Conservation (phyloP, 1,140 invertebrate species). For the Danaus melanippus region DNA sequence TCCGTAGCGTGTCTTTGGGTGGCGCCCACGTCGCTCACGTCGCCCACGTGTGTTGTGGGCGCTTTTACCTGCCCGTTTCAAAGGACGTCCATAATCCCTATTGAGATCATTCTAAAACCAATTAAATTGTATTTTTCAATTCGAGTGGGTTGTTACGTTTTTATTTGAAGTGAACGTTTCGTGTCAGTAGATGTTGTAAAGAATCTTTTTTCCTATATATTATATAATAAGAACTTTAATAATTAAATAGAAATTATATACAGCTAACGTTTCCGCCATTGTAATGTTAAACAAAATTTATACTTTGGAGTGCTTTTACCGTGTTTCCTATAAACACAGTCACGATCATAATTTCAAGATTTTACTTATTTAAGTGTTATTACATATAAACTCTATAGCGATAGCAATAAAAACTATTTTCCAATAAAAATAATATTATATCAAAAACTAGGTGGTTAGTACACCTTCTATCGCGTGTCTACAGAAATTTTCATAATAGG, state of each 20-base stretch:
- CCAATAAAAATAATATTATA: slow-evolving; percentile 1
- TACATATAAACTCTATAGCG: too few relatives aligned
- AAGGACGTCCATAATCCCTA: slow-evolving; percentile 13
- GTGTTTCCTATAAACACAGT: too few relatives aligned
- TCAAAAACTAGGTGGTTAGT: too few relatives aligned
- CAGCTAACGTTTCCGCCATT: too few relatives aligned
- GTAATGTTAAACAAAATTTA: too few relatives aligned
- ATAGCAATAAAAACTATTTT: slow-evolving; percentile 3
- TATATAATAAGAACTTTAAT: neutral
- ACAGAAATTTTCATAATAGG: slow-evolving; percentile 19
- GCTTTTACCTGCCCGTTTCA: slow-evolving; percentile 24
- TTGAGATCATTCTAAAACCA: slow-evolving; percentile 41
- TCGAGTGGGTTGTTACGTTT: slow-evolving; percentile 12
- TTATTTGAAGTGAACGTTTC: slow-evolving; percentile 4
- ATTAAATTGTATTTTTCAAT: slow-evolving; percentile 36
- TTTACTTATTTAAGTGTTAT: too few relatives aligned
- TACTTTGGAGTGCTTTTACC: too few relatives aligned
- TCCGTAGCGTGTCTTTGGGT: too few relatives aligned
- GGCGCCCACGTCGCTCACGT: too few relatives aligned
- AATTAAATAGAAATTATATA: too few relatives aligned
- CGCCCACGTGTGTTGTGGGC: too few relatives aligned
- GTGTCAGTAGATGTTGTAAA: slow-evolving; percentile 21
- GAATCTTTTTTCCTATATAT: slow-evolving; percentile 26
- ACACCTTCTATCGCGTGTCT: slow-evolving; percentile 28
- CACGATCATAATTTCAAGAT: too few relatives aligned